Conservation (phyloP, 2,113 vertebrate genomes). For the Amphiprion ocellaris region DNA sequence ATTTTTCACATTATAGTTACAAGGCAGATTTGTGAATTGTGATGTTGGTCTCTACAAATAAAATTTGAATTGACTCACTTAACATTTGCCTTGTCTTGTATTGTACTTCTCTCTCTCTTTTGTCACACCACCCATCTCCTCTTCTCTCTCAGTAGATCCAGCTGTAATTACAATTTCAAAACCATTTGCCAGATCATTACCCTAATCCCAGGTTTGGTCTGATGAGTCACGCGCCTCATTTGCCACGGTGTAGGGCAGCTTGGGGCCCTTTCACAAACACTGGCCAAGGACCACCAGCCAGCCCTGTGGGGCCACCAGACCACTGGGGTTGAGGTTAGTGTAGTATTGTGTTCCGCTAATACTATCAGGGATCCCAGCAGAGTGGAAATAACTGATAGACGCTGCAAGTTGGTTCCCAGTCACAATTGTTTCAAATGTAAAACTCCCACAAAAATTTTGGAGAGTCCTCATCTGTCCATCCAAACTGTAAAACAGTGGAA, state of each 20-base stretch:
- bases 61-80: neutral
- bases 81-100: neutral
- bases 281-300: slow-evolving; percentile 43
- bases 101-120: neutral
- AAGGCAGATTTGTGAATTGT: too few relatives aligned
- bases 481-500: too few relatives aligned
- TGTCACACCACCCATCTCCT: neutral
- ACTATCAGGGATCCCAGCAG: slow-evolving; percentile 15
- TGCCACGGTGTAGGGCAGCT: slow-evolving; percentile 73
- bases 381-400: neutral
- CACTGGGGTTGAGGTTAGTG: neutral
- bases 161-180: slow-evolving; percentile 86
- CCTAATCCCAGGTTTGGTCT: slow-evolving; percentile 85
- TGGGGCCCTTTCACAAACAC: slow-evolving; percentile 72
- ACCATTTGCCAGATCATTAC: slow-evolving; percentile 87
- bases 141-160: slow-evolving; percentile 39
- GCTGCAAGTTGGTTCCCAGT: too few relatives aligned
- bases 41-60: neutral
- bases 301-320: slow-evolving; percentile 39
- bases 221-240: slow-evolving; percentile 85
- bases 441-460: too few relatives aligned
- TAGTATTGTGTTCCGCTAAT: neutral
- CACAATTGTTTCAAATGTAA: too few relatives aligned
- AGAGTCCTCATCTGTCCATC: too few relatives aligned
- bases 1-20: too few relatives aligned